A percentile compares a stretch with the other conserved stretches of the same genome.
Conservation (phyloP, 2,797 vertebrate species). For the Avahi laniger region DNA sequence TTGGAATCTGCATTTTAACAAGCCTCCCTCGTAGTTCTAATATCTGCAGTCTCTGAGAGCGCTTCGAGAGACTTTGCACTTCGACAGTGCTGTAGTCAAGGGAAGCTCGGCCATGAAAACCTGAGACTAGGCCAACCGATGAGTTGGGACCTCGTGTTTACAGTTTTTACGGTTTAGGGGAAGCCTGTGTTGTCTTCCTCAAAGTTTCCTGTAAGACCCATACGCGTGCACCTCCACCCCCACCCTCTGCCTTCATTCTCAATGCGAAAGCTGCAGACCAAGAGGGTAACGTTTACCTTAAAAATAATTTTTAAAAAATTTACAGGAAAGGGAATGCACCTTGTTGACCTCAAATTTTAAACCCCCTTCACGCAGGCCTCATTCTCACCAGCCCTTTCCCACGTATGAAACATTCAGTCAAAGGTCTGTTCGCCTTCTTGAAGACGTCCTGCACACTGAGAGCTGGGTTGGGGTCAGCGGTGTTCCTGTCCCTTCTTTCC, state of each 20-base stretch:
- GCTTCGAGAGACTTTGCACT: not conserved
- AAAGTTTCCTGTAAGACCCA: constrained; percentile 43
- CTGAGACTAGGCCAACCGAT: not conserved
- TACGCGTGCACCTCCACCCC: not conserved
- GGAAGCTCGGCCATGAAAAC: not conserved
- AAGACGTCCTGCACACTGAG: not conserved
- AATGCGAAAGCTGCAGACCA: constrained; percentile 18
- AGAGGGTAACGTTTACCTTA: not conserved
- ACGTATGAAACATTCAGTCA: not conserved
- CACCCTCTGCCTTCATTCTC: not conserved
- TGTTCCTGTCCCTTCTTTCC: not conserved
- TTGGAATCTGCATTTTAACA: not conserved
- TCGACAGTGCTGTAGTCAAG: accelerated
- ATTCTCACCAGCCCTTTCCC: not conserved
- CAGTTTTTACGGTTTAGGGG: constrained; percentile 5
- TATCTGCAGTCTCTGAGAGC: not conserved
- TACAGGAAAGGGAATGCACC: not conserved
- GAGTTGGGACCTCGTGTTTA: not conserved
- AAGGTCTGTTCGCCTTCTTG: not conserved
- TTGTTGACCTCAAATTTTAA: constrained; percentile 10
- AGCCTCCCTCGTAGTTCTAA: not conserved
- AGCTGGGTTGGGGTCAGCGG: not conserved
- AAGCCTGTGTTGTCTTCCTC: constrained; percentile 41
- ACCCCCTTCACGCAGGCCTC: not conserved
- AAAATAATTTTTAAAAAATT: not conserved